A percentile compares a stretch with the other conserved stretches of the same genome.
Conservation (phyloP, 2,113 vertebrate genomes). For the Cettia cetti region DNA sequence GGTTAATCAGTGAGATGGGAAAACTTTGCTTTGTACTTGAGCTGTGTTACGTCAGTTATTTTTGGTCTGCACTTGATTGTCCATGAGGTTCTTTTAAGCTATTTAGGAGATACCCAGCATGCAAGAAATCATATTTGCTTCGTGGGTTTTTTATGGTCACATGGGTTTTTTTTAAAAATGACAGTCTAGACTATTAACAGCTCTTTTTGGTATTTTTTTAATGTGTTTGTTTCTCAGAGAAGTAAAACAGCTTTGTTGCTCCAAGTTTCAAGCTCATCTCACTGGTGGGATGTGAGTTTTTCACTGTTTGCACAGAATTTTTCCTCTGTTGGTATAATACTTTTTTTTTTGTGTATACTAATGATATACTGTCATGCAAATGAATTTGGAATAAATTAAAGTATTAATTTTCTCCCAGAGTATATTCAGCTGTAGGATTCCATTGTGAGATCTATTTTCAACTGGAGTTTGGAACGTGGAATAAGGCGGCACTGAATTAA, state of each 20-base stretch:
- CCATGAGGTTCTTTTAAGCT: neutral
- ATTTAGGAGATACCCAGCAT: neutral
- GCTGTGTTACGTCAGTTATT: neutral
- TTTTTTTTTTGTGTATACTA: neutral
- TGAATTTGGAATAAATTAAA: slow-evolving; percentile 36
- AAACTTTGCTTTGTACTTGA: neutral
- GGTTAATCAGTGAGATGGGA: neutral
- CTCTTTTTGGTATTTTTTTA: neutral
- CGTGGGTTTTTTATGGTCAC: neutral
- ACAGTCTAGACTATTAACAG: neutral
- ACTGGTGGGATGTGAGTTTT: neutral
- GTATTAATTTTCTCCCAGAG: slow-evolving; percentile 14
- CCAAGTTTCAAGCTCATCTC: neutral
- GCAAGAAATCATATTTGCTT: neutral
- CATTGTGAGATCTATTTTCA: slow-evolving; percentile 42
- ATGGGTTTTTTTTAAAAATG: neutral
- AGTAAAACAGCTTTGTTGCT: neutral
- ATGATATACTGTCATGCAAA: slow-evolving; percentile 35
- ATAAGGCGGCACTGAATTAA: slow-evolving; percentile 7
- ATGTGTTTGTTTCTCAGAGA: neutral
- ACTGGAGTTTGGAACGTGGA: slow-evolving; percentile 9
- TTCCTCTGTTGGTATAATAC: neutral
- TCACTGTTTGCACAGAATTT: neutral
- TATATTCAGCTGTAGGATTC: slow-evolving; percentile 43
- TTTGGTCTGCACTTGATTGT: neutral